Evolutionary conservation across 1,140 invertebrate genomes (phyloP).

Genomic region (Calosoma granatense): DNA sequence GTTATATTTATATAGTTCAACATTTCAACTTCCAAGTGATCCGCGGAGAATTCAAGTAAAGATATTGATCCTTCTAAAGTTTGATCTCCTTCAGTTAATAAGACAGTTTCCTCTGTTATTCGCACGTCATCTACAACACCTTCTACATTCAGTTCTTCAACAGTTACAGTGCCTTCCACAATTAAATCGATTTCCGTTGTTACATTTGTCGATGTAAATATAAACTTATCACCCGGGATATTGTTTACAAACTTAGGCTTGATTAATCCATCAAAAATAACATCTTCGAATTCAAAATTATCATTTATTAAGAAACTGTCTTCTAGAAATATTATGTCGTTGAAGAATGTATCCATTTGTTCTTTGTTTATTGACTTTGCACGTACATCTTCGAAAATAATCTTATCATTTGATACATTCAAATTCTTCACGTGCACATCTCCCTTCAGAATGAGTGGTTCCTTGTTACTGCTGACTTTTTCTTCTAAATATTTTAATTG

Average conservation of each 20-base stretch:
- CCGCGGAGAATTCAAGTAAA: slow-evolving; percentile 12
- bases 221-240: not conserved
- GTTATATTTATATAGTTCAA: slow-evolving; percentile 17
- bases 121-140: slow-evolving; percentile 19
- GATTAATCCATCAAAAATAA: slow-evolving; percentile 19
- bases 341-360: slow-evolving; percentile 17
- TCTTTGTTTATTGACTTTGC: slow-evolving; percentile 17
- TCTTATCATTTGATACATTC: not conserved
- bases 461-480: not conserved
- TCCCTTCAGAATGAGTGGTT: not conserved
- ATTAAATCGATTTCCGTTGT: slow-evolving; percentile 15
- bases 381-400: not conserved
- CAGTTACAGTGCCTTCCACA: slow-evolving; percentile 20
- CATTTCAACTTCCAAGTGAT: slow-evolving; percentile 16
- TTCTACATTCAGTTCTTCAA: slow-evolving; percentile 18
- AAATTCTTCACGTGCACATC: not conserved
- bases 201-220: slow-evolving; percentile 13
- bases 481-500: not conserved
- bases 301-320: slow-evolving; percentile 15
- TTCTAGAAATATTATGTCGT: slow-evolving; percentile 22
- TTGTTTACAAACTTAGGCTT: slow-evolving; percentile 21
- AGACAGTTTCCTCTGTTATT: slow-evolving; percentile 19
- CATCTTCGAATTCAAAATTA: slow-evolving; percentile 17
- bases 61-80: slow-evolving; percentile 16
- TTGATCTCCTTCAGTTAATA: slow-evolving; percentile 25